Evolutionary conservation across 2,888 invertebrate species (phyloP).

Genomic region (Cantharis rustica): DNA sequence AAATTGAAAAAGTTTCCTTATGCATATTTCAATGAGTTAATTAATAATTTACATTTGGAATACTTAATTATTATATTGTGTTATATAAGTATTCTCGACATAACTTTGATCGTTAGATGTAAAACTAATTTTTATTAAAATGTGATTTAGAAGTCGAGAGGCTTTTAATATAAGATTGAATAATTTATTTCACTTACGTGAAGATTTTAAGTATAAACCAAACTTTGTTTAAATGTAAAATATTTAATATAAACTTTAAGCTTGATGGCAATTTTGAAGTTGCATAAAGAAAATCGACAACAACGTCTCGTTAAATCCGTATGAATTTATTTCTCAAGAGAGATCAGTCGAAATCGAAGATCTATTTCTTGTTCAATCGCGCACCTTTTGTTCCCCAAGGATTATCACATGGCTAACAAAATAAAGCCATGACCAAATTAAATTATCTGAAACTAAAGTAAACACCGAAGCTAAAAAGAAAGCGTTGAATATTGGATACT

Average conservation of each 20-base stretch:
- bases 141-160: not conserved
- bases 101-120: not conserved
- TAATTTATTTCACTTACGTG: not conserved
- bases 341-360: slow-evolving; percentile 10
- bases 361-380: slow-evolving; percentile 7
- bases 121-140: not conserved
- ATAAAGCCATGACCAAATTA: slow-evolving; percentile 14
- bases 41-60: not conserved
- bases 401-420: slow-evolving; percentile 11
- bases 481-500: not conserved
- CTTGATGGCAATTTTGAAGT: not conserved
- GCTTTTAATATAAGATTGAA: not conserved
- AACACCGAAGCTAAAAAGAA: not conserved
- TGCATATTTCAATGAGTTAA: not conserved
- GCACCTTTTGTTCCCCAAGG: slow-evolving; percentile 1
- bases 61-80: not conserved
- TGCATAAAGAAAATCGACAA: not conserved
- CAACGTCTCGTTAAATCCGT: slow-evolving; percentile 4
- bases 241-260: not conserved
- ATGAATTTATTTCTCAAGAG: slow-evolving; percentile 5
- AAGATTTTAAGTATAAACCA: not conserved
- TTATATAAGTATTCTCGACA: not conserved
- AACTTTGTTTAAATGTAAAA: not conserved
- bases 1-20: not conserved
- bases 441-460: slow-evolving; percentile 7